Percentiles rank a stretch among this genome's conserved stretches.
phyloP scores from a whole-genome alignment of 2,113 vertebrate genomes.

The Neogale vison region DNA sequence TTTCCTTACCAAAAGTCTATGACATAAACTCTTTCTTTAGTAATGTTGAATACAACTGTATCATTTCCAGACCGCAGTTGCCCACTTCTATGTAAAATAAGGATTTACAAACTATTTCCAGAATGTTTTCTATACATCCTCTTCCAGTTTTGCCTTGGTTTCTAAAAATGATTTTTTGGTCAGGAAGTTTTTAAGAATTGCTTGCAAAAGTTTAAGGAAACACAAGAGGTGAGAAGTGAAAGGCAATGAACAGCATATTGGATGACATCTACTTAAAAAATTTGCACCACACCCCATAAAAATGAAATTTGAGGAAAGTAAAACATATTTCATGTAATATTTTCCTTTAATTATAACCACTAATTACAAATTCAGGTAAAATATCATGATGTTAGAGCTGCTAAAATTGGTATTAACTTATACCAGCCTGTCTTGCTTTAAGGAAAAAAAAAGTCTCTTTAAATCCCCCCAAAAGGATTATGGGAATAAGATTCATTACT shows the following conservation, averaged over 20 bases:
- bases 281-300: not conserved
- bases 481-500: not conserved
- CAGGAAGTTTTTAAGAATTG: slow-evolving; percentile 44
- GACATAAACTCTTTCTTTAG: not conserved
- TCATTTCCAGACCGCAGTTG: not conserved
- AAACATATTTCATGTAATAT: slow-evolving; percentile 45
- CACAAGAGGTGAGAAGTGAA: not conserved
- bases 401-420: not conserved
- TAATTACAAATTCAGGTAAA: not conserved
- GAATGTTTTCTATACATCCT: not conserved
- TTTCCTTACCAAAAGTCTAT: not conserved
- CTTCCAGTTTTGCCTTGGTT: not conserved
- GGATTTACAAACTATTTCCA: not conserved
- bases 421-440: not conserved
- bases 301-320: slow-evolving; percentile 51
- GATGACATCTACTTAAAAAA: slow-evolving; percentile 46
- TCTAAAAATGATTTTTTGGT: not conserved
- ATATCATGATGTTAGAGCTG: not conserved
- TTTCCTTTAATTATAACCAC: slow-evolving; percentile 51
- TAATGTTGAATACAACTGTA: not conserved
- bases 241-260: not conserved
- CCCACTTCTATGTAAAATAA: not conserved
- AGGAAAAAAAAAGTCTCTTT: not conserved
- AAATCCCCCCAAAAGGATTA: not conserved
- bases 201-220: slow-evolving; percentile 24